These are phyloP conservation scores for Incurvaria masculella DNA, from an alignment of 2,888 invertebrate genomes.

Conservation along the genomic window DNA sequence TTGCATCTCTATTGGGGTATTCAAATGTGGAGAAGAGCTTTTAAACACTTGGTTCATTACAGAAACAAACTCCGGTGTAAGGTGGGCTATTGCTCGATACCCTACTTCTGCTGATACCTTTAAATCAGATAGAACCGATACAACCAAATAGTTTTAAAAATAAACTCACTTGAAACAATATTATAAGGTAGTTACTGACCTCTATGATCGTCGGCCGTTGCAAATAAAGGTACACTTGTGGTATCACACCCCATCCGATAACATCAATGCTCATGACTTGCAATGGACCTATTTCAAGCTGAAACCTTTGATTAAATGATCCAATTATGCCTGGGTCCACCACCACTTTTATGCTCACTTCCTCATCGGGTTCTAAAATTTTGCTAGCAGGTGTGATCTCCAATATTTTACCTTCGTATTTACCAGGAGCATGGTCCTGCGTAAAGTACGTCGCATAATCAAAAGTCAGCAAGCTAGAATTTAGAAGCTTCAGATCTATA, in stretches of 20 bases:
- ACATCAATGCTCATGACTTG: constrained; percentile 52
- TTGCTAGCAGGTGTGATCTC: constrained; percentile 41
- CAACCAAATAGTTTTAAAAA: constrained; percentile 7
- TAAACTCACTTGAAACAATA: constrained; percentile 15
- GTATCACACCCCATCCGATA: constrained; percentile 55
- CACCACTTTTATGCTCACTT: constrained; percentile 36
- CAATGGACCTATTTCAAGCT: constrained; percentile 53
- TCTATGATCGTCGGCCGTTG: constrained; percentile 34
- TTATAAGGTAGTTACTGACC: constrained; percentile 20
- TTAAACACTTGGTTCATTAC: constrained; percentile 32
- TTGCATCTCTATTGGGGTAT: constrained; percentile 30
- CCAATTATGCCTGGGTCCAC: constrained; percentile 56
- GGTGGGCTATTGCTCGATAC: constrained; percentile 44
- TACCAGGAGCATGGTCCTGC: constrained; percentile 29
- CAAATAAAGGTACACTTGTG: constrained; percentile 55
- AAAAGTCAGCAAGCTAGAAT: constrained; percentile 46
- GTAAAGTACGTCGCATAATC: constrained; percentile 38
- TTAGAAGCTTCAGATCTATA: constrained; percentile 38
- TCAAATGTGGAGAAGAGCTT: constrained; percentile 27
- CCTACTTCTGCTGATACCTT: constrained; percentile 34
- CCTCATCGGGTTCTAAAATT: constrained; percentile 35
- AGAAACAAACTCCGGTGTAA: constrained; percentile 39
- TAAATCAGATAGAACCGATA: constrained; percentile 13
- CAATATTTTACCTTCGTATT: constrained; percentile 41
- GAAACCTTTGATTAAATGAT: constrained; percentile 43